Evolutionary conservation across 2,797 vertebrate genomes (phyloP).

Genomic region (Prunella strophiata): DNA sequence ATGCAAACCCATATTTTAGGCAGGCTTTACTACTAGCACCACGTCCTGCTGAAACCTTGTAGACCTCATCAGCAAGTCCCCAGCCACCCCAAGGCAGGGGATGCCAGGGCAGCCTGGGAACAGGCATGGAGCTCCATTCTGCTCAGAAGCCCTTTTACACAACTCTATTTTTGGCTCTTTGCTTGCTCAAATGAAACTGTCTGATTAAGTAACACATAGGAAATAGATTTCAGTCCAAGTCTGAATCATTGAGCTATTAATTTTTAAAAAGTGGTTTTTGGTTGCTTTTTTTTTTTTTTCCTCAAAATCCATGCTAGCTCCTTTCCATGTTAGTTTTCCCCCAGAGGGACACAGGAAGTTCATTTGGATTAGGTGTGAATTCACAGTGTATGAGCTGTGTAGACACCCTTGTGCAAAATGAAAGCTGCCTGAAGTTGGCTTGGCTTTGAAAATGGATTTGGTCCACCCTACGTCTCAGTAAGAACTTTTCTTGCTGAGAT

Average conservation of each 20-base stretch:
- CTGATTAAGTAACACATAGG: slow-evolving; percentile 44
- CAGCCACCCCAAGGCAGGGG: background rate
- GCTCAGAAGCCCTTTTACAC: background rate
- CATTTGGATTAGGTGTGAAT: background rate
- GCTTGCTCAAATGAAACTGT: background rate
- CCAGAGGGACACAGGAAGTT: background rate
- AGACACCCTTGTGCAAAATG: background rate
- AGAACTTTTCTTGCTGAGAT: background rate
- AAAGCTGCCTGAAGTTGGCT: background rate
- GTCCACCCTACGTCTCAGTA: background rate
- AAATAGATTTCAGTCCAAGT: slow-evolving; percentile 29
- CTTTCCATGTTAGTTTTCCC: background rate
- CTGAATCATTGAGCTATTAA: background rate
- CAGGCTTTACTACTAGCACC: background rate
- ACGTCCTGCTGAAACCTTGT: background rate
- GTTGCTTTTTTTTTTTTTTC: too few relatives aligned
- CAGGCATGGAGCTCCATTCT: background rate
- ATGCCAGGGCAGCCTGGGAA: background rate
- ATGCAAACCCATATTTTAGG: background rate
- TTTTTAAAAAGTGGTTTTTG: background rate
- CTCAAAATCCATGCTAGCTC: background rate
- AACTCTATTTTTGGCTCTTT: background rate
- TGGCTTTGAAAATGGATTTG: slow-evolving; percentile 5
- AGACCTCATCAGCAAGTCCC: background rate
- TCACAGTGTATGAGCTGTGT: background rate